phyloP scores from a whole-genome alignment of 1,140 invertebrate genomes.

The Leptoteleia sp. region DNA sequence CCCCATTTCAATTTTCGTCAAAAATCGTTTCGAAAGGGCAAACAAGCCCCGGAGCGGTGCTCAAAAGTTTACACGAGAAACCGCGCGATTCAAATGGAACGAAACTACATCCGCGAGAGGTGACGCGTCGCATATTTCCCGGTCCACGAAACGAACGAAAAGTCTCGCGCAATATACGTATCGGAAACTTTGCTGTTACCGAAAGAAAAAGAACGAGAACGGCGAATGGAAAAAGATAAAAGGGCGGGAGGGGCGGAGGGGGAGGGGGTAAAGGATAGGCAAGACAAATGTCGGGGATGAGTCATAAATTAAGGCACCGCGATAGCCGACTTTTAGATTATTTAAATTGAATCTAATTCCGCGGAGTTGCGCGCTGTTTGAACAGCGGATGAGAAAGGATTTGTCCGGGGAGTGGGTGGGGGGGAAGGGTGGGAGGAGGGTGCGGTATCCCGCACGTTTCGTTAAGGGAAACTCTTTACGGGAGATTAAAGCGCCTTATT shows the following conservation, averaged over 20 bases:
- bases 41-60: constrained; percentile 37
- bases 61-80: constrained; percentile 37
- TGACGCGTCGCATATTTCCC: constrained; percentile 16
- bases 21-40: constrained; percentile 52
- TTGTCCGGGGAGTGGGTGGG: no score
- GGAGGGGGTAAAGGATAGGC: no score
- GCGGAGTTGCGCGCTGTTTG: constrained; percentile 42
- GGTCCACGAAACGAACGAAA: background rate
- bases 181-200: constrained; percentile 12
- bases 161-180: constrained; percentile 20
- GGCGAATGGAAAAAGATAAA: no score
- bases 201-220: no score
- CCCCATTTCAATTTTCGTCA: constrained; percentile 37
- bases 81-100: constrained; percentile 38
- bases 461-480: constrained; percentile 38
- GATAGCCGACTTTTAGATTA: constrained; percentile 29
- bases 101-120: constrained; percentile 35
- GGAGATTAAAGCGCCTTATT: constrained; percentile 54
- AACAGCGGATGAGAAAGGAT: constrained; percentile 33
- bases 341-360: constrained; percentile 54
- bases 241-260: no score
- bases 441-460: no score
- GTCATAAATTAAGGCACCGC: constrained; percentile 6
- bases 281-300: no score
- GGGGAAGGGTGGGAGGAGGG: no score